Conservation (phyloP, 2,797 vertebrate genomes). For the Percopsis omiscomaycus region DNA sequence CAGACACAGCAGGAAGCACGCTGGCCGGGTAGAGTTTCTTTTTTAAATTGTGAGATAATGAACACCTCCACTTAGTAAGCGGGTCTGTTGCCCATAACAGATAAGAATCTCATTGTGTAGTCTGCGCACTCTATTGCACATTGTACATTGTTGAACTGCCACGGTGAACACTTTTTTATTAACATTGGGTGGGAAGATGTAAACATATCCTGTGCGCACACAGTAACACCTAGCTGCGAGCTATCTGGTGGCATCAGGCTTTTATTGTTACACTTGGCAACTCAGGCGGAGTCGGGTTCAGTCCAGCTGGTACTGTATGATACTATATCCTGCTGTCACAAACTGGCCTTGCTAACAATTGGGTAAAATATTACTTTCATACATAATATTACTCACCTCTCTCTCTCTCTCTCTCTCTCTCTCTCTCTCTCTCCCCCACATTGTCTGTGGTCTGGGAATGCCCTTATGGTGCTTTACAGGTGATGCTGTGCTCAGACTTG, state of each 20-base stretch:
- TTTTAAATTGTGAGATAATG: no score
- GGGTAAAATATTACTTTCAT: background rate
- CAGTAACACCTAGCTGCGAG: no score
- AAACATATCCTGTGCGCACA: no score
- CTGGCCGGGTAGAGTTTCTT: background rate
- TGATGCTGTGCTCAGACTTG: constrained; percentile 58
- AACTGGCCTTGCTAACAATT: background rate
- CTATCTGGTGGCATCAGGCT: background rate
- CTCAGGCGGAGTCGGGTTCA: no score
- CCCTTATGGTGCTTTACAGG: constrained; percentile 47
- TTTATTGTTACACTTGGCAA: background rate
- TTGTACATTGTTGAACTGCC: no score
- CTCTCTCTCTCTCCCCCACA: background rate
- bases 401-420: constrained; percentile 9
- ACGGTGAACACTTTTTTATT: no score
- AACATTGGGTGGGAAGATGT: no score
- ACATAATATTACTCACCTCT: constrained; percentile 13
- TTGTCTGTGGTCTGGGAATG: constrained; percentile 30
- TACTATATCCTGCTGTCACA: background rate
- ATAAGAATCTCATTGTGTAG: no score
- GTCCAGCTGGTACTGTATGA: no score
- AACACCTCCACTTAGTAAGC: no score
- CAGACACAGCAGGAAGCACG: background rate
- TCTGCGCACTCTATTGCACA: no score
- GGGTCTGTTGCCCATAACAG: no score